Percentiles rank a stretch among this genome's conserved stretches.
phyloP scores from a whole-genome alignment of 1,140 invertebrate genomes.

The Hyphantria cunea region DNA sequence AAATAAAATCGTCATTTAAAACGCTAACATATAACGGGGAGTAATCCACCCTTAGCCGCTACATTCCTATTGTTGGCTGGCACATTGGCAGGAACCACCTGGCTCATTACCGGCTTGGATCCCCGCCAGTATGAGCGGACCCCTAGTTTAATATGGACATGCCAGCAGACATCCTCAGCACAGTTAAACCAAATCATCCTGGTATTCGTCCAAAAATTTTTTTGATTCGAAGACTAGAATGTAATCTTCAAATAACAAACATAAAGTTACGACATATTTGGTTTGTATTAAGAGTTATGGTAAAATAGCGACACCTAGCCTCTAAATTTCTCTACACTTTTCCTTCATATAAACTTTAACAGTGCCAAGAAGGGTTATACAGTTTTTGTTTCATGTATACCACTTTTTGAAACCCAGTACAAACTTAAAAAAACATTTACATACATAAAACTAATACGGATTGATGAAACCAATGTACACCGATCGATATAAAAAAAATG shows the following conservation, averaged over 20 bases:
- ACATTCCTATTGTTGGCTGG: constrained; percentile 44
- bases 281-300: too few relatives aligned
- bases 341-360: too few relatives aligned
- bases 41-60: constrained; percentile 36
- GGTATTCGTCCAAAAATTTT: background rate
- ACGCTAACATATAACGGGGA: constrained; percentile 19
- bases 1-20: constrained; percentile 25
- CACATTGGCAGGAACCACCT: constrained; percentile 64
- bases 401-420: too few relatives aligned
- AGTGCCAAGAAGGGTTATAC: too few relatives aligned
- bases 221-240: background rate
- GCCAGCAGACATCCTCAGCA: background rate
- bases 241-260: background rate
- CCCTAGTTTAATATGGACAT: constrained; percentile 12
- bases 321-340: too few relatives aligned
- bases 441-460: too few relatives aligned
- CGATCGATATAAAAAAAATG: too few relatives aligned
- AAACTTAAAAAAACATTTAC: too few relatives aligned
- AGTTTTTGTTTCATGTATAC: too few relatives aligned
- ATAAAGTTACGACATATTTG: too few relatives aligned
- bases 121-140: constrained; percentile 30
- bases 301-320: too few relatives aligned
- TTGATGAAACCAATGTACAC: too few relatives aligned
- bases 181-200: background rate
- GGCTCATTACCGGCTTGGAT: constrained; percentile 59